Evolutionary conservation across 2,113 vertebrate genomes (phyloP).

Genomic region (Anser brachyrhynchus): DNA sequence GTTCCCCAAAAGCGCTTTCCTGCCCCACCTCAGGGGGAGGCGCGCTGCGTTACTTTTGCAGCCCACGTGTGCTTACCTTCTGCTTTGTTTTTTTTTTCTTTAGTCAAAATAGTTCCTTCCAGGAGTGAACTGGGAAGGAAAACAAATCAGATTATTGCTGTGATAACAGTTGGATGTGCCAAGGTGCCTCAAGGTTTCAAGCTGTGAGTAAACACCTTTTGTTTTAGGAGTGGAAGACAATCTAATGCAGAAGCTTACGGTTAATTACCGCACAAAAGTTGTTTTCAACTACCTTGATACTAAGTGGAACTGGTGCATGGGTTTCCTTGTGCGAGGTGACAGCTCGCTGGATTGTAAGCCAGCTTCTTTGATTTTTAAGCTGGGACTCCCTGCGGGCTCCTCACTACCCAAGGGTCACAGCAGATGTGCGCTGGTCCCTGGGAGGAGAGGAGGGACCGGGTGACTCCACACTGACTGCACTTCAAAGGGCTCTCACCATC

Average conservation of each 20-base stretch:
- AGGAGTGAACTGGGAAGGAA: slow-evolving; percentile 58
- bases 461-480: not conserved
- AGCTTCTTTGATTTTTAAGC: not conserved
- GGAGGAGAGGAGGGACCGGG: not conserved
- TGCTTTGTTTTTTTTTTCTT: not conserved
- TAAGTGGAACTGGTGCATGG: not conserved
- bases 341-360: not conserved
- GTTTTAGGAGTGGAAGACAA: slow-evolving; percentile 24
- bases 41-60: not conserved
- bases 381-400: not conserved
- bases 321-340: not conserved
- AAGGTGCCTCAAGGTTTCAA: slow-evolving; percentile 63
- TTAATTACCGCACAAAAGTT: not conserved
- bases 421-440: not conserved
- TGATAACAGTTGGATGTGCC: slow-evolving; percentile 52
- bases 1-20: not conserved
- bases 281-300: not conserved
- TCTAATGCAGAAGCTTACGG: not conserved
- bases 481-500: not conserved
- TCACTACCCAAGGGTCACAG: not conserved
- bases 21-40: not conserved
- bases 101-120: slow-evolving; percentile 49
- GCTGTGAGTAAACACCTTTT: slow-evolving; percentile 55
- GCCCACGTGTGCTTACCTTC: not conserved
- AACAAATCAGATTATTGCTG: slow-evolving; percentile 49